phyloP scores from a whole-genome alignment of 2,888 invertebrate genomes.

The Serrognathus titanus region DNA sequence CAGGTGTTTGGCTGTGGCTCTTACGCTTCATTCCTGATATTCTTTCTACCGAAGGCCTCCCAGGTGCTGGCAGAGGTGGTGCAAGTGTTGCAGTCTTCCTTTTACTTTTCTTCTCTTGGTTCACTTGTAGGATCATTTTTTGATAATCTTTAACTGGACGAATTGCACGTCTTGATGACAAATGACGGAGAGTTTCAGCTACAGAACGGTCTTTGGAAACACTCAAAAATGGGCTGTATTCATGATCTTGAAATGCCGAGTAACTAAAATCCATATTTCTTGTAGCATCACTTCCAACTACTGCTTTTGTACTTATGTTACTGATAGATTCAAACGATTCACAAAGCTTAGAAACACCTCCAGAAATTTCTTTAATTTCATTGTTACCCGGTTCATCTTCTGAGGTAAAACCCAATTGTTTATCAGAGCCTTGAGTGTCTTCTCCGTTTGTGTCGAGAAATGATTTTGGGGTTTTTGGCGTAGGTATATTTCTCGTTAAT shows the following conservation, averaged over 20 bases:
- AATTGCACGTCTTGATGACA: conserved; percentile 26
- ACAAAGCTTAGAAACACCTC: conserved; percentile 8
- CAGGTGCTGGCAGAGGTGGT: conserved; percentile 11
- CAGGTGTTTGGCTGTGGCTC: conserved; percentile 32
- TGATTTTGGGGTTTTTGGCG: conserved; percentile 44
- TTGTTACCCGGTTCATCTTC: conserved; percentile 2
- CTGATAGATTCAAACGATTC: conserved; percentile 19
- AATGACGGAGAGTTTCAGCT: conserved; percentile 32
- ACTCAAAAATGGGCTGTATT: conserved; percentile 29
- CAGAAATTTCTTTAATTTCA: conserved; percentile 12
- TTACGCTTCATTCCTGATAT: conserved; percentile 37
- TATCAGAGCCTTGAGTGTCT: conserved; percentile 9
- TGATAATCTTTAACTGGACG: conserved; percentile 17
- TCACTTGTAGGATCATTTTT: conserved; percentile 10
- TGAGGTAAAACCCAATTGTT: conserved; percentile 2
- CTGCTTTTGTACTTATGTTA: conserved; percentile 37
- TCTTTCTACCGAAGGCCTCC: conserved; percentile 31
- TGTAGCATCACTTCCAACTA: conserved; percentile 39
- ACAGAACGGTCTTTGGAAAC: conserved; percentile 33
- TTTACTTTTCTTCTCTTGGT: conserved; percentile 16
- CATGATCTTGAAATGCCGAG: conserved; percentile 19
- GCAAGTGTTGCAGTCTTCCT: too few relatives aligned
- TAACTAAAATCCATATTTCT: conserved; percentile 33
- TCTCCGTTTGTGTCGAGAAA: conserved; percentile 23
- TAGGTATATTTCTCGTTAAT: conserved; percentile 42